Conservation (phyloP, 2,797 vertebrate species). For the Tenualosa ilisha region DNA sequence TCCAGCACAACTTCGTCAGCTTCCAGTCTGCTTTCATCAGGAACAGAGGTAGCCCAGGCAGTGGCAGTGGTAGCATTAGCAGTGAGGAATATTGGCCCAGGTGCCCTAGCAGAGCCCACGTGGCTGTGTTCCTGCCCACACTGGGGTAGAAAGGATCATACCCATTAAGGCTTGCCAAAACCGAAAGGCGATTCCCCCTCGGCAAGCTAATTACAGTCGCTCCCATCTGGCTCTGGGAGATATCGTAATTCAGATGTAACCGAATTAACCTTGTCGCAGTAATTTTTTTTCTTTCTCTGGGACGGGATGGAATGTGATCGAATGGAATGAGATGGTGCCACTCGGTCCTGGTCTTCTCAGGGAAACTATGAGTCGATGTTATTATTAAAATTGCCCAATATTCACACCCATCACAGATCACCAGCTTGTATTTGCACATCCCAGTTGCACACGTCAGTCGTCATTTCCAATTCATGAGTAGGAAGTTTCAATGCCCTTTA, state of each 20-base stretch:
- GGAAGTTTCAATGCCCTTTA: no score
- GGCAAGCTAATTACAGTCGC: slow-evolving; percentile 50
- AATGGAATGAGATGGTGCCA: not conserved
- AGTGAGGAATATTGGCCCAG: slow-evolving; percentile 27
- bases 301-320: not conserved
- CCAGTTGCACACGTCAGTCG: no score
- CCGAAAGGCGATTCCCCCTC: slow-evolving; percentile 48
- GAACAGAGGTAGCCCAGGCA: not conserved
- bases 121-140: slow-evolving; percentile 37
- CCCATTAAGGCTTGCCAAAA: slow-evolving; percentile 51
- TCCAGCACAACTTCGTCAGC: slow-evolving; percentile 27
- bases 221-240: slow-evolving; percentile 54
- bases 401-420: not conserved
- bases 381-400: not conserved
- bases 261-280: slow-evolving; percentile 50
- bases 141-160: slow-evolving; percentile 36
- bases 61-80: not conserved
- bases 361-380: not conserved
- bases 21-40: slow-evolving; percentile 43
- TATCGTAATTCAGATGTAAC: slow-evolving; percentile 50
- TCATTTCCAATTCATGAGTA: no score
- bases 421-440: no score
- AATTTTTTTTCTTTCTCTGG: not conserved
- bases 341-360: not conserved
- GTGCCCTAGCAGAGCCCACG: slow-evolving; percentile 34